A percentile compares a stretch with the other conserved stretches of the same genome.
These are phyloP conservation scores for Mizuhopecten yessoensis DNA, from an alignment of 1,140 invertebrate genomes.

Conservation along the genomic window DNA sequence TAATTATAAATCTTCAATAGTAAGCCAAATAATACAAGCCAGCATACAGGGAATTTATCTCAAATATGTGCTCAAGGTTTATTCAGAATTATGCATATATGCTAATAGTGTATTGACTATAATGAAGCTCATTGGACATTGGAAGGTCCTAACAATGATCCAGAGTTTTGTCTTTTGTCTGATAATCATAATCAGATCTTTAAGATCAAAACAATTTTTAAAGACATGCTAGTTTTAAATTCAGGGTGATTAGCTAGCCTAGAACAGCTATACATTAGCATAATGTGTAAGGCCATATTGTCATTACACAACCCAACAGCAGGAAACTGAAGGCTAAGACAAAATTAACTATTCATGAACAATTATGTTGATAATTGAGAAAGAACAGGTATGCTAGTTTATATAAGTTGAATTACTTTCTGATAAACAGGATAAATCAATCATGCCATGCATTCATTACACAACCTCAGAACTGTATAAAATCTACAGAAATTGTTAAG, in stretches of 20 bases:
- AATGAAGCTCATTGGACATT: background rate
- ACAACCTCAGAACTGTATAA: background rate
- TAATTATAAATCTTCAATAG: background rate
- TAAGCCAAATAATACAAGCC: background rate
- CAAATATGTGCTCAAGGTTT: background rate
- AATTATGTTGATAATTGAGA: background rate
- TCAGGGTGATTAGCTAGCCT: background rate
- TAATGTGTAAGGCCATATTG: background rate
- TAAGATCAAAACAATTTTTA: background rate
- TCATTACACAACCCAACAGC: background rate
- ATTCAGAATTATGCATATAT: background rate
- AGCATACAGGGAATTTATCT: background rate
- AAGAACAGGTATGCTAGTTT: background rate
- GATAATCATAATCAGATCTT: constrained; percentile 10
- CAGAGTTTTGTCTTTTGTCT: background rate
- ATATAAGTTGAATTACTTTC: background rate
- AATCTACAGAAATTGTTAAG: background rate
- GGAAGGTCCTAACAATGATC: background rate
- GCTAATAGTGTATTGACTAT: background rate
- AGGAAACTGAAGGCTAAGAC: no score
- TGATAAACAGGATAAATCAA: background rate
- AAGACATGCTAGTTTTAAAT: background rate
- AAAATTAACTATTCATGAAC: background rate
- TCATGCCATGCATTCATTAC: background rate
- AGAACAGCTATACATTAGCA: background rate